These are phyloP conservation scores for Eulemur coronatus DNA, from an alignment of 2,797 vertebrate genomes.

Conservation along the genomic window DNA sequence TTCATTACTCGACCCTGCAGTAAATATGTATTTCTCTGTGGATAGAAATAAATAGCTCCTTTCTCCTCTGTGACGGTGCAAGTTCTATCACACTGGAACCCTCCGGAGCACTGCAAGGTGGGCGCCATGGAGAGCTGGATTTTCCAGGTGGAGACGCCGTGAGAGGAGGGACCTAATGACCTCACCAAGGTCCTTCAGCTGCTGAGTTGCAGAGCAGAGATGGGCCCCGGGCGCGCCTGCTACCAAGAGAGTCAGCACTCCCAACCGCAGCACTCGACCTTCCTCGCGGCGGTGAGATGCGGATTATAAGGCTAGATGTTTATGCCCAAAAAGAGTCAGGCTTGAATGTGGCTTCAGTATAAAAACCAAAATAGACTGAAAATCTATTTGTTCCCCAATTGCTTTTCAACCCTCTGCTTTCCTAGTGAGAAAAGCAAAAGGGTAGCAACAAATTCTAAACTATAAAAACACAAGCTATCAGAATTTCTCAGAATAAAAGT, in stretches of 20 bases:
- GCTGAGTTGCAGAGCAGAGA: not conserved
- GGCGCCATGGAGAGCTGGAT: not conserved
- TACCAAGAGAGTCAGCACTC: not conserved
- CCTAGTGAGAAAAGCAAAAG: not conserved
- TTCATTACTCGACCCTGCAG: not conserved
- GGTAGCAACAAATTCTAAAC: not conserved
- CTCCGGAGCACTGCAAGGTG: too few species aligned
- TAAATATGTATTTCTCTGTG: not conserved
- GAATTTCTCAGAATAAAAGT: not conserved
- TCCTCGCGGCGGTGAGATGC: accelerated
- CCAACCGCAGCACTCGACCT: not conserved
- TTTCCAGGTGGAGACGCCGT: not conserved
- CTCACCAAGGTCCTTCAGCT: not conserved
- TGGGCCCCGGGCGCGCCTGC: not conserved
- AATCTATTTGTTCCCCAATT: not conserved
- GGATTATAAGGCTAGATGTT: not conserved
- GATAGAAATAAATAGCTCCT: not conserved
- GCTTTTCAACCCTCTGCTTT: not conserved
- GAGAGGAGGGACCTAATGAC: not conserved
- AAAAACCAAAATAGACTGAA: not conserved
- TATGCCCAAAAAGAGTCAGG: not conserved
- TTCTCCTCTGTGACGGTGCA: not conserved
- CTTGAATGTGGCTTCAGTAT: not conserved
- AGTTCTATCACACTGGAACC: not conserved
- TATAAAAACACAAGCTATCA: not conserved